Evolutionary conservation across 2,888 invertebrate genomes (phyloP).

Genomic region (Ophraella communa): DNA sequence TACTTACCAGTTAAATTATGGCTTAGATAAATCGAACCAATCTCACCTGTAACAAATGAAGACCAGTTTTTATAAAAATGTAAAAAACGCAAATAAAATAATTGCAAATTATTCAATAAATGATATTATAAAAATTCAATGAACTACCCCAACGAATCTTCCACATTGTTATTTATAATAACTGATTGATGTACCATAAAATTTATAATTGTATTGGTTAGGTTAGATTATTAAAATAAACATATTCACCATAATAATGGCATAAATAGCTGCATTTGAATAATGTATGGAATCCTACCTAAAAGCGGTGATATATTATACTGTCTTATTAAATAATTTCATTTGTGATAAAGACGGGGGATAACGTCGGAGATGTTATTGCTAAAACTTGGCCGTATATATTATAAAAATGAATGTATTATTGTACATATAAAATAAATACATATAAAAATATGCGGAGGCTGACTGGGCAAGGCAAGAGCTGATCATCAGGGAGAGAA

Average conservation of each 20-base stretch:
- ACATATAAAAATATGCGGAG: constrained; percentile 48
- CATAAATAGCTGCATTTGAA: too few species aligned
- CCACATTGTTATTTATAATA: too few species aligned
- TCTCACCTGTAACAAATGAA: background rate
- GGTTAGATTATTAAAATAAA: too few species aligned
- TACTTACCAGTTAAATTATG: background rate
- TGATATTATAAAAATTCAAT: too few species aligned
- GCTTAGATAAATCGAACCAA: background rate
- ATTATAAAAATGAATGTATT: background rate
- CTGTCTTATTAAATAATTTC: background rate
- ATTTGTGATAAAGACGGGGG: background rate
- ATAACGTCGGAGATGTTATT: background rate
- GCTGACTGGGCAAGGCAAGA: constrained; percentile 43
- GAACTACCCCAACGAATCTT: too few species aligned
- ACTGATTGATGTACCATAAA: too few species aligned
- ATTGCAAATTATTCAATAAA: too few species aligned
- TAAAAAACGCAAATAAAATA: too few species aligned
- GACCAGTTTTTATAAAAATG: background rate
- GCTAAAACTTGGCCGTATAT: constrained; percentile 21
- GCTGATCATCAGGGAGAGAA: constrained; percentile 39
- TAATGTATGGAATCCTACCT: too few species aligned
- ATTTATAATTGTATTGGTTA: too few species aligned
- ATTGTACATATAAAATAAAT: constrained; percentile 33
- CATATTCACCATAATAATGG: too few species aligned
- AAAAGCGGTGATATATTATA: background rate